Evolutionary conservation across 2,888 invertebrate genomes (phyloP), one percentile per base, ranked within the genome.

Genomic region (Cheilosia impressa): DNA sequence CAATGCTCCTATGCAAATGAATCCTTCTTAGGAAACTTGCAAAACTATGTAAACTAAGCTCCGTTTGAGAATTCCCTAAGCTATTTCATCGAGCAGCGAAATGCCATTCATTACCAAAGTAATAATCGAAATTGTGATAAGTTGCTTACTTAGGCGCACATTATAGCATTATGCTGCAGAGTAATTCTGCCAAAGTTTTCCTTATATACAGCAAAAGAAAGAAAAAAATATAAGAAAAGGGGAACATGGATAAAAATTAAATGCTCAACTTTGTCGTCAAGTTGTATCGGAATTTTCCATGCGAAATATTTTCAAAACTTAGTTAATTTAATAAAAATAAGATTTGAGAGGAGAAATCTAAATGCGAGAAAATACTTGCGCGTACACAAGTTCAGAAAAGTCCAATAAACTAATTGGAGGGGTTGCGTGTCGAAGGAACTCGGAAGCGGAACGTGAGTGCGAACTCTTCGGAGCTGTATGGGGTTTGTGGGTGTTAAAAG

Each of bases 111-210:
- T 55, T 63, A 55, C 53, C 55, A 43, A 62, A 55, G 73, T 55
- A 53, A 73, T 63, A 63, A 55, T 73, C 73, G 53, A 73, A 73
- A 73, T 73, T 73, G 43, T 63, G 63, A 73, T 73, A 62, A 73
- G 63, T 73, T 73, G 63, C 73, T 43, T 53, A 62, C 62, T 62
- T 63, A 55, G 63, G 24, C 53, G 24, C 34, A 47, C 73, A 53
- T 45, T 22, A 19, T 22, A 45, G 38, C 38, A 38, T 38, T 38
- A 38, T 38, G 38, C 38, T 19, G 22, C 15, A n/a, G 27, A n/a
- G 24, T 34, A 34, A 10, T 10, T 34, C 34, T 34, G 38, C 4
- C 38, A 38, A 38, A 38, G 13, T 50, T 1, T 4, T 22, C 2
- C 15, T 31, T 31, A 7, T 19, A 13, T 2, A 19, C 6, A 27